Evolutionary conservation across 2,888 invertebrate genomes (phyloP).

Genomic region (Andrena haemorrhoa): DNA sequence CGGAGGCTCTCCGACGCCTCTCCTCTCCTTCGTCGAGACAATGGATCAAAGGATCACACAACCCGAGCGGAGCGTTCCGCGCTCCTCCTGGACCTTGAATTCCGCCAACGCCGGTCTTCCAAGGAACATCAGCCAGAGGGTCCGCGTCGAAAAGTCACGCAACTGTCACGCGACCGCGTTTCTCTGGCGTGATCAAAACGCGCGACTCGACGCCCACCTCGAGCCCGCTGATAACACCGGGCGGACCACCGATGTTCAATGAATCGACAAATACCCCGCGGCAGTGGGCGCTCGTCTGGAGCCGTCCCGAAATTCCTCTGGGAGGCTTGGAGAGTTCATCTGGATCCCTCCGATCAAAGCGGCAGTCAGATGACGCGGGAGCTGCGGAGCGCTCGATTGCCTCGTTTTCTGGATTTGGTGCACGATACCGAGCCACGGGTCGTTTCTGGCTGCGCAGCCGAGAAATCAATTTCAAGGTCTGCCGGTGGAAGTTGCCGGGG

Average conservation of each 20-base stretch:
- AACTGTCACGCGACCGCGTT: constrained; percentile 35
- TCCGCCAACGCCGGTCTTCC: constrained; percentile 46
- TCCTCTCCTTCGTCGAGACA: constrained; percentile 75
- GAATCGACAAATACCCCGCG: too few relatives aligned
- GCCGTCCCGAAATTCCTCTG: too few relatives aligned
- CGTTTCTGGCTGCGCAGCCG: constrained; percentile 48
- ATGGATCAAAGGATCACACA: constrained; percentile 79
- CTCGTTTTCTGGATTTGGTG: constrained; percentile 55
- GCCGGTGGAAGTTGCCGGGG: constrained; percentile 45
- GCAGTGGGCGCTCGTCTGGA: too few relatives aligned
- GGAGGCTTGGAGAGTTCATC: too few relatives aligned
- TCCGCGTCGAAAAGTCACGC: constrained; percentile 28
- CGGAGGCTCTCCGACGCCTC: constrained; percentile 66
- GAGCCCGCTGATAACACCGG: too few relatives aligned
- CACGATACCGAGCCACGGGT: constrained; percentile 45
- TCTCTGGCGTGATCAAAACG: constrained; percentile 11
- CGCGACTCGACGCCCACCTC: neutral
- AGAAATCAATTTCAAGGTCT: constrained; percentile 66
- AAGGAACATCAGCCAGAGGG: constrained; percentile 47
- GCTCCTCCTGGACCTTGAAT: constrained; percentile 62
- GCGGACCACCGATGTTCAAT: too few relatives aligned
- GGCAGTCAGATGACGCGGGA: constrained; percentile 40
- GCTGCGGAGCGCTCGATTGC: constrained; percentile 44
- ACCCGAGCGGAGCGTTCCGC: constrained; percentile 25
- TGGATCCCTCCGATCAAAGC: constrained; percentile 22